Percentiles rank a stretch among this genome's conserved stretches.
Conservation (phyloP, 2,888 invertebrate species). For the Litoditis marina region DNA sequence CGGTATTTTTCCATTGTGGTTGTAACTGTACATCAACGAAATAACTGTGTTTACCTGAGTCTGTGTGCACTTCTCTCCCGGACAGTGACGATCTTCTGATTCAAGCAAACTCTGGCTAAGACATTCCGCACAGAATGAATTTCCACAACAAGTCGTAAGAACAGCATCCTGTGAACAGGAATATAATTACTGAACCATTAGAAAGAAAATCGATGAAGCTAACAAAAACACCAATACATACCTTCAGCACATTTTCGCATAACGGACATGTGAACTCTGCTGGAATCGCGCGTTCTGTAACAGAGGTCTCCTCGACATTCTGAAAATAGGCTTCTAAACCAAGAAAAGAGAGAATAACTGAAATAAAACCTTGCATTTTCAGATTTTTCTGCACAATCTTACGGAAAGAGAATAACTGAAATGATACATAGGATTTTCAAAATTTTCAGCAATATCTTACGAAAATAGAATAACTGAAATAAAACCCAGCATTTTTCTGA, state of each 20-base stretch:
- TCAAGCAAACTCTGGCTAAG: conserved; percentile 55
- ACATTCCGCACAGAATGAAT: conserved; percentile 98
- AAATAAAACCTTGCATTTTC: too few relatives aligned
- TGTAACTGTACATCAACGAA: too few relatives aligned
- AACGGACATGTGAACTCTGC: conserved; percentile 86
- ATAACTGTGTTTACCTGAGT: conserved; percentile 16
- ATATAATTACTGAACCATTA: neutral
- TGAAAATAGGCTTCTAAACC: neutral
- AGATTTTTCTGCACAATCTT: conserved; percentile 3
- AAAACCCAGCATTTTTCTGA: too few relatives aligned
- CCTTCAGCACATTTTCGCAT: conserved; percentile 75
- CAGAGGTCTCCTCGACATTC: conserved; percentile 1
- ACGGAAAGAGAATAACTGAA: too few relatives aligned
- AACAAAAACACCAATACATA: conserved; percentile 11
- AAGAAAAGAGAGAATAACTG: neutral
- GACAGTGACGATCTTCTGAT: conserved; percentile 43
- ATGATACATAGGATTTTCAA: neutral
- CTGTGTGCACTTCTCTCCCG: conserved; percentile 29
- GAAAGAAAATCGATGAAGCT: neutral
- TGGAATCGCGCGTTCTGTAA: conserved; percentile 71
- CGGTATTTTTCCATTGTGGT: neutral
- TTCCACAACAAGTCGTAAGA: conserved; percentile 95
- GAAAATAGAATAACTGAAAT: neutral
- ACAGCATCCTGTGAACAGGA: conserved; percentile 80
- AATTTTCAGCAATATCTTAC: neutral